Evolutionary conservation across 2,113 vertebrate species (phyloP), one percentile per base, ranked within the genome.

Genomic region (Dunckerocampus dactyliophorus): DNA sequence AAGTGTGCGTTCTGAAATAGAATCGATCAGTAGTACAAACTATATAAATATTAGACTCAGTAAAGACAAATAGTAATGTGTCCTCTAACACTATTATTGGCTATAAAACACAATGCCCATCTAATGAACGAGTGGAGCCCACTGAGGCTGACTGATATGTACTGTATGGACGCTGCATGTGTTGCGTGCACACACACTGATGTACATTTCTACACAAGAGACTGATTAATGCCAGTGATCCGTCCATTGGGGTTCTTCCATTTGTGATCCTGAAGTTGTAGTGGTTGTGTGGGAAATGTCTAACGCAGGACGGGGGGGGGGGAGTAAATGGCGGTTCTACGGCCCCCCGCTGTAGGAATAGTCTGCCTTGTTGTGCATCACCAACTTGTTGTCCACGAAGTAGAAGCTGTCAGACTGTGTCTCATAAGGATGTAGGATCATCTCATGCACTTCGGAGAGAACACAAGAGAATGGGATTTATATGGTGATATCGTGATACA

Each of bases 301-400:
- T 69, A 56, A 28, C 69, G 39, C 13, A 54, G 57, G 39, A 12
- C 4, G 39, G 3, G 37, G 37, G 37, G 9, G 54, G 47, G 59
- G 37, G 55, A 22, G 56, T n/a, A 58, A 11, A 51, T 21, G 46
- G 15, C 7, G 50, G 28, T 91, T 87, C 75, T 90, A 97, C 20
- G 94, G 92, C 1, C 92, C 92, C 19, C 95, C 95, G 0, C 93
- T 96, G 92, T 98, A 99, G 7, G 96, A 98, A 89, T 98, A 98
- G 86, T 99, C 97, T 69, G 97, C 97, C 88, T 99, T 99, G 89
- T 98, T 99, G 90, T 99, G 97, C 97, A 99, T 99, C 89, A 98
- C 95, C 74, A 99, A 89, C 90, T 93, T 94, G 92, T 96, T 96
- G 87, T 99, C 95, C 82, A 98, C 95, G 81, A 99, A 99, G 92